Evolutionary conservation across 2,113 vertebrate genomes (phyloP).

Genomic region (Dipodomys stephensi): DNA sequence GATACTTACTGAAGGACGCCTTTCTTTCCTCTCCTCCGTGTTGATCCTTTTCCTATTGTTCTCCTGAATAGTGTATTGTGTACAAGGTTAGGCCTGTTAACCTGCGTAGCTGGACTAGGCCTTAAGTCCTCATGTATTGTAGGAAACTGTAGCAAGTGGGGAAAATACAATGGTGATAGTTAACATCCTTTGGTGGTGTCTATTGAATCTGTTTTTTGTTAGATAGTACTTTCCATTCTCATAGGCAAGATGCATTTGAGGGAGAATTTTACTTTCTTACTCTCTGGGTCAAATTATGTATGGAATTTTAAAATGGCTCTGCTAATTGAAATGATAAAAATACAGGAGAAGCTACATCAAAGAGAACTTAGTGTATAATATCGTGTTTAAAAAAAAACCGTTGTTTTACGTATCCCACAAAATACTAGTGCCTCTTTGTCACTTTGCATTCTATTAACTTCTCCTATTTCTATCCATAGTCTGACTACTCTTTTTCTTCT

Average conservation of each 20-base stretch:
- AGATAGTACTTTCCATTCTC: not conserved
- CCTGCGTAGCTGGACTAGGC: not conserved
- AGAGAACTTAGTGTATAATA: constrained; percentile 40
- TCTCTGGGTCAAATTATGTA: constrained; percentile 3
- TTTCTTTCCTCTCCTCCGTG: not conserved
- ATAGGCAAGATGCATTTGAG: constrained; percentile 8
- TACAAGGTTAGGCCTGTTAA: not conserved
- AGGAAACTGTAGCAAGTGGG: not conserved
- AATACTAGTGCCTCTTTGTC: not conserved
- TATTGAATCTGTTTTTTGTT: constrained; percentile 36
- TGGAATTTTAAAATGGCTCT: constrained; percentile 41
- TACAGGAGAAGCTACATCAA: constrained; percentile 31
- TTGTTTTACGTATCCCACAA: constrained; percentile 25
- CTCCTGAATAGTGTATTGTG: not conserved
- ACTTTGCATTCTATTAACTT: constrained; percentile 6
- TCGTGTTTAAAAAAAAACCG: not conserved
- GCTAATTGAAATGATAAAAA: constrained; percentile 60
- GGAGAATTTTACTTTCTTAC: not conserved
- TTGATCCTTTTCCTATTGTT: not conserved
- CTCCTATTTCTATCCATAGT: not conserved
- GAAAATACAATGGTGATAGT: not conserved
- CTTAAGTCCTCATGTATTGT: not conserved
- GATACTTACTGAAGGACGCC: not conserved
- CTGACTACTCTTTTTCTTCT: constrained; percentile 3
- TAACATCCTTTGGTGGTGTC: not conserved